Evolutionary conservation across 2,888 invertebrate genomes (phyloP), one percentile per base, ranked within the genome.

Genomic region (Andrena dorsata): DNA sequence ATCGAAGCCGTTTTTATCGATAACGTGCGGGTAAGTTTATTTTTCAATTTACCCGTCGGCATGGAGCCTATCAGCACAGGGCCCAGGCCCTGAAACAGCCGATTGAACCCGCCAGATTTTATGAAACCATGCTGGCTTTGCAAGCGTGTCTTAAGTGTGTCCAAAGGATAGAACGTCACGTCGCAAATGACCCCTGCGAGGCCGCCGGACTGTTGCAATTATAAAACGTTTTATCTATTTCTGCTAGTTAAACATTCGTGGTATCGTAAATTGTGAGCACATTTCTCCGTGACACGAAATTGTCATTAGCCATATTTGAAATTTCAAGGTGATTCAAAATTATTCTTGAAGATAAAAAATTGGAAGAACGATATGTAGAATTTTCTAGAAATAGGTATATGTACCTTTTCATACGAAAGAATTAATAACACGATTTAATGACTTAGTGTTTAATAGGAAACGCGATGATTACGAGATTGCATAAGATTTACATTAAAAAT

Each of bases 101-200:
- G 96, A 28, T 94, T 95, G 92, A 99, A 98, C 2, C 99, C 99
- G 0, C 99, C 99, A 35, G 98, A 96, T 88, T 97, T 96, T 88
- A 95, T 95, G 94, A 99, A 99, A 4, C 99, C 99, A 91, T 96
- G 95, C 80, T 97, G 96, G 89, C 98, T 97, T 94, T 99, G 99
- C 32, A 99, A 94, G 23, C 99, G 95, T 0, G 99, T 99, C 95
- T 99, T 99, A 7, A 99, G 94, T 0, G 99, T 99, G 92, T 99
- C 99, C 85, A 99, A 94, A 0, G 99, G 99, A 93, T 98, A 99
- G 47, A 99, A 95, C 0, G 97, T 95, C 2, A 98, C 94, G 93
- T 99, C 99, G 26, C 99, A 99, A 2, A 97, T 95, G 8, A 98
- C 94, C 0, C 99, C 99, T 20, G 99, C 98, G 49, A 90, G 77